phyloP scores from a whole-genome alignment of 2,797 vertebrate genomes.

The Eospalax fontanierii region DNA sequence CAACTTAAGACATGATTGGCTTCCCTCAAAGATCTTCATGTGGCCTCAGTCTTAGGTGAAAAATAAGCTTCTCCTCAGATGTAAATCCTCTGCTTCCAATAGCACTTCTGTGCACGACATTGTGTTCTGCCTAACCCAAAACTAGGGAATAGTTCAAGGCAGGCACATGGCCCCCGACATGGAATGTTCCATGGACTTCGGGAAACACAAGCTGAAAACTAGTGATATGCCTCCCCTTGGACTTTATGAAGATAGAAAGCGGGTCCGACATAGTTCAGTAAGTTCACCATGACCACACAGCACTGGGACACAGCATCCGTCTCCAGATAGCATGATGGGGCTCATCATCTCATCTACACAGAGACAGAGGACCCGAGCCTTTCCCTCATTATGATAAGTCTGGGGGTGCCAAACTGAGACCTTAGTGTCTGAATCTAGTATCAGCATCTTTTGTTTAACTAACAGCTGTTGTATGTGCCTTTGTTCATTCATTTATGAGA shows the following conservation, averaged over 20 bases:
- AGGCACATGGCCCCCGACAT: no score
- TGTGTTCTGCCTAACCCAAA: no score
- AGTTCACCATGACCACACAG: background rate
- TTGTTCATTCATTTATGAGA: background rate
- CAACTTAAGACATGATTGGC: no score
- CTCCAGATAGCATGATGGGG: rapidly evolving
- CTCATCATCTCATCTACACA: background rate
- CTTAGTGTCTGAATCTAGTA: background rate
- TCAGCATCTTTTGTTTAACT: background rate
- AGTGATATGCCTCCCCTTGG: background rate
- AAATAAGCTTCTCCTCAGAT: no score
- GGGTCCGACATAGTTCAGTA: background rate
- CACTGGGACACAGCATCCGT: background rate
- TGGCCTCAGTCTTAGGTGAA: no score
- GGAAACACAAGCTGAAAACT: background rate
- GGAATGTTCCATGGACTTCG: background rate
- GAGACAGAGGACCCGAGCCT: background rate
- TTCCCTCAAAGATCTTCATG: no score
- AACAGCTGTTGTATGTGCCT: no score
- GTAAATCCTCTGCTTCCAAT: no score
- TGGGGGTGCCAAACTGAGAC: background rate
- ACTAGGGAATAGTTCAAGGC: no score
- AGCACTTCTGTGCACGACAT: no score
- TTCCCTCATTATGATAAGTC: background rate
- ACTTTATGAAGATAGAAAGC: background rate